Evolutionary conservation across 2,113 vertebrate species (phyloP).

Genomic region (Merops nubicus): DNA sequence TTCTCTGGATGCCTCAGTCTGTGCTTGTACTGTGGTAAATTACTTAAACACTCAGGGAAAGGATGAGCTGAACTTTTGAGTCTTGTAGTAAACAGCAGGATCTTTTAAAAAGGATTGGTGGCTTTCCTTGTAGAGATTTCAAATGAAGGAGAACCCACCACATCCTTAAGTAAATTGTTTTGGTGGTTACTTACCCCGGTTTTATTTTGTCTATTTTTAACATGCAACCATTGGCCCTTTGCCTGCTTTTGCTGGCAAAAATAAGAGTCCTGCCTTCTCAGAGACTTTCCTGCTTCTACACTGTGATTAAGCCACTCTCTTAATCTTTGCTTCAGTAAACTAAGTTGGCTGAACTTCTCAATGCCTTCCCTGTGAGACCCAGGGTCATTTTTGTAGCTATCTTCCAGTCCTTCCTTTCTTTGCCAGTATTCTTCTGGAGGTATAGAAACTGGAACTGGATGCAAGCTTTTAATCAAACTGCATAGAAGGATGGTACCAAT

Average conservation of each 20-base stretch:
- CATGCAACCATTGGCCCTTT: constrained; percentile 7
- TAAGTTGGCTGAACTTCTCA: background rate
- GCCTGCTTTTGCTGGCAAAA: constrained; percentile 39
- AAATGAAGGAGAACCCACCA: constrained; percentile 65
- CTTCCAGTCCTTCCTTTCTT: background rate
- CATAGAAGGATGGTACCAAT: background rate
- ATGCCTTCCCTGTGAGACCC: background rate
- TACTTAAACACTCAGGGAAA: background rate
- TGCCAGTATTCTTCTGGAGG: background rate
- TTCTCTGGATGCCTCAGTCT: background rate
- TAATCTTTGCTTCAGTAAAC: constrained; percentile 5
- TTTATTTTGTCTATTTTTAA: constrained; percentile 66
- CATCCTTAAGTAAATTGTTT: constrained; percentile 68
- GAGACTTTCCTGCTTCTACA: background rate
- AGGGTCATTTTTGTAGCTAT: background rate
- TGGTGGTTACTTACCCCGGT: constrained; percentile 62
- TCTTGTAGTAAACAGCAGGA: constrained; percentile 53
- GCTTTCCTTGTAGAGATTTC: constrained; percentile 56
- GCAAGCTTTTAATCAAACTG: background rate
- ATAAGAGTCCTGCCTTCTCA: constrained; percentile 7
- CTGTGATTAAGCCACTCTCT: constrained; percentile 9
- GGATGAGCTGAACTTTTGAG: background rate
- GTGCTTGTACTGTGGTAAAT: constrained; percentile 19
- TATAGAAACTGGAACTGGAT: background rate
- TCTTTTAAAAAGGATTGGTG: constrained; percentile 28